Evolutionary conservation across 2,113 vertebrate species (phyloP).

Genomic region (Hippocampus barbouri): DNA sequence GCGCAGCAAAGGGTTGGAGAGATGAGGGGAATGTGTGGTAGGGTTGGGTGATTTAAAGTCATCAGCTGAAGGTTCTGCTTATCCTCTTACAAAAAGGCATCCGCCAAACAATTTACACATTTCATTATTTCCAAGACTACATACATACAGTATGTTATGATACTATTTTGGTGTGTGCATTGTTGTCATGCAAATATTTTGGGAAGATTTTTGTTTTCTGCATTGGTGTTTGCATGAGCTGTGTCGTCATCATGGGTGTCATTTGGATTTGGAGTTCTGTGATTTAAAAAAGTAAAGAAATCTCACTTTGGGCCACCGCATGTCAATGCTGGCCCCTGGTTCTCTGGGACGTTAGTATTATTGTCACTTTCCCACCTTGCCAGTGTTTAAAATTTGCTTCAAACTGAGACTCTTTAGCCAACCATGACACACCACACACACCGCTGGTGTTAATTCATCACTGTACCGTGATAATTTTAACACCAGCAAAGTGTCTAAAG

Average conservation of each 20-base stretch:
- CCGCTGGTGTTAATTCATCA: too few relatives aligned
- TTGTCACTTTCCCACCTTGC: too few relatives aligned
- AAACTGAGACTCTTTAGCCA: too few relatives aligned
- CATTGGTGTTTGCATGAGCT: neutral
- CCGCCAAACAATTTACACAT: neutral
- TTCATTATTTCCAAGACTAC: conserved; percentile 5
- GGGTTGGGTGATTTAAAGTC: conserved; percentile 60
- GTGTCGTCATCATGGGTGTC: neutral
- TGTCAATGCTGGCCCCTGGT: neutral
- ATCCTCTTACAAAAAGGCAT: conserved; percentile 35
- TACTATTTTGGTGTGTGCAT: conserved; percentile 2
- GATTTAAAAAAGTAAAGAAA: neutral
- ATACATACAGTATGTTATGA: neutral
- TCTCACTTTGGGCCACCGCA: neutral
- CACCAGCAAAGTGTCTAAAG: too few relatives aligned
- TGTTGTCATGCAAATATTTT: neutral
- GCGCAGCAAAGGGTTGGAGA: conserved; percentile 31
- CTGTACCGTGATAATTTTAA: too few relatives aligned
- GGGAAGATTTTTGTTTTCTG: neutral
- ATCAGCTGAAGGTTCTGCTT: conserved; percentile 60
- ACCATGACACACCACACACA: too few relatives aligned
- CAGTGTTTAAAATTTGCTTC: too few relatives aligned
- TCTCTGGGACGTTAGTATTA: too few relatives aligned
- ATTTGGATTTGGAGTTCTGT: too few relatives aligned
- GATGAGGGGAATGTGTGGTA: conserved; percentile 34